Evolutionary conservation across 1,140 invertebrate species (phyloP), one percentile per base, ranked within the genome.

Genomic region (Scaptomyza hsui): DNA sequence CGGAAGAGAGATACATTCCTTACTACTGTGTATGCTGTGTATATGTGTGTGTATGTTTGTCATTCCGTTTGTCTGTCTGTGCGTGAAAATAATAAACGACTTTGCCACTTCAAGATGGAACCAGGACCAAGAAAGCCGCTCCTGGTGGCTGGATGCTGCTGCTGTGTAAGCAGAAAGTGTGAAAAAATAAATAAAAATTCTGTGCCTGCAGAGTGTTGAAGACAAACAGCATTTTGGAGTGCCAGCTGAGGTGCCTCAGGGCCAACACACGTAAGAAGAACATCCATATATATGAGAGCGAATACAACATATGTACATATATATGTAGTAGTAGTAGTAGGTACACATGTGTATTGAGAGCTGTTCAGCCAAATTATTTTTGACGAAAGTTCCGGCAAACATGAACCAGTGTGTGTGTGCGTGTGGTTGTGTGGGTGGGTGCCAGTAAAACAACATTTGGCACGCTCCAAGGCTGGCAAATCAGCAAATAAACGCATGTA

Each of bases 61-160:
- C 37, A 53, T 52, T 63, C 37, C 49, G 60, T 44, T 63, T 53
- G 60, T 41, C 53, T 52, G 45, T 12, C 13, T 61, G 45, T 83
- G 75, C 76, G 82, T 82, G 75, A 88, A 88, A 88, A 88, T 88
- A 88, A 88, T 76, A 88, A 88, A 88, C 82, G 82, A 78, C 82
- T 88, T 88, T 88, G 71, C 55, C 78, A 82, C 82, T 78, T 65
- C 63, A 45, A 75, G 51, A 59, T 37, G 78, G 63, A 49, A 35
- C 9, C 48, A 44, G 55, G 10, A 39, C 37, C 21, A 24, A 37
- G 35, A n/a, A 15, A 41, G 13, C 3, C 13, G 12, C 12, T 5
- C 9, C 10, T 26, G 51, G 19, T 7, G n/a, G 32, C 41, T 2
- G n/a, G n/a, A 13, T 45, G 6, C 15, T 39, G 19, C 21, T 71